Conservation (phyloP, 1,140 invertebrate genomes). For the Drosophila orena region DNA sequence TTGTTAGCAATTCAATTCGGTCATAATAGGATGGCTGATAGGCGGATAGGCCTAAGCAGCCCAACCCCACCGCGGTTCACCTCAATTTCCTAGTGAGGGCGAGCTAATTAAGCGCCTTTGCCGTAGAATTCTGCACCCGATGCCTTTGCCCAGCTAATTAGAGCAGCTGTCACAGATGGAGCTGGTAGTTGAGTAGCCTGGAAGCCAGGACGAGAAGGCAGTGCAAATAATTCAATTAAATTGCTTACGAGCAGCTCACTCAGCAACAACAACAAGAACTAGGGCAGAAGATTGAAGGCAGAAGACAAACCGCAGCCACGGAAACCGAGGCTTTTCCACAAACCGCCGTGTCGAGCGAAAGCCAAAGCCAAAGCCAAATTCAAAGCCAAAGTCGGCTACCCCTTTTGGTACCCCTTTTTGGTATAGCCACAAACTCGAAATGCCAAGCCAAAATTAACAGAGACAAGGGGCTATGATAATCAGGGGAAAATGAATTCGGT, state of each 20-base stretch:
- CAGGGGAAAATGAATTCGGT: not conserved
- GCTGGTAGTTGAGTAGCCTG: not conserved
- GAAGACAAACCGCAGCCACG: slow-evolving; percentile 50
- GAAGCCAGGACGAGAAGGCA: slow-evolving; percentile 22
- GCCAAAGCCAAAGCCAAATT: slow-evolving; percentile 12
- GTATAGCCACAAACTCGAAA: slow-evolving; percentile 60
- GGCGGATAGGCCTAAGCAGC: slow-evolving; percentile 44
- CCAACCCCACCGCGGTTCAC: slow-evolving; percentile 73
- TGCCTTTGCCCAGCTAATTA: slow-evolving; percentile 64
- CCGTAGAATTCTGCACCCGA: slow-evolving; percentile 8
- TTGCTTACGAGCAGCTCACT: slow-evolving; percentile 40
- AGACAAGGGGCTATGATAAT: slow-evolving; percentile 3
- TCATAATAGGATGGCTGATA: slow-evolving; percentile 54
- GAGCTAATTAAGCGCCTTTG: slow-evolving; percentile 69
- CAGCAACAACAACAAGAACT: slow-evolving; percentile 11
- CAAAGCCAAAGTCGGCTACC: slow-evolving; percentile 13
- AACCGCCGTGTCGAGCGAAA: slow-evolving; percentile 56
- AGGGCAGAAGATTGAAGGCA: not conserved
- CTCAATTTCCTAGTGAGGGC: slow-evolving; percentile 51
- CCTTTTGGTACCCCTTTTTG: slow-evolving; percentile 27
- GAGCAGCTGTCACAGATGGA: slow-evolving; percentile 68
- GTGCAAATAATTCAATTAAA: slow-evolving; percentile 80
- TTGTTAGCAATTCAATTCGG: slow-evolving; percentile 64
- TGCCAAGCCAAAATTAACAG: slow-evolving; percentile 22
- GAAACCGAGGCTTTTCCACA: slow-evolving; percentile 41